Base-by-base conservation (phyloP, 2,888 invertebrate species). In the Plutella xylostella region DNA sequence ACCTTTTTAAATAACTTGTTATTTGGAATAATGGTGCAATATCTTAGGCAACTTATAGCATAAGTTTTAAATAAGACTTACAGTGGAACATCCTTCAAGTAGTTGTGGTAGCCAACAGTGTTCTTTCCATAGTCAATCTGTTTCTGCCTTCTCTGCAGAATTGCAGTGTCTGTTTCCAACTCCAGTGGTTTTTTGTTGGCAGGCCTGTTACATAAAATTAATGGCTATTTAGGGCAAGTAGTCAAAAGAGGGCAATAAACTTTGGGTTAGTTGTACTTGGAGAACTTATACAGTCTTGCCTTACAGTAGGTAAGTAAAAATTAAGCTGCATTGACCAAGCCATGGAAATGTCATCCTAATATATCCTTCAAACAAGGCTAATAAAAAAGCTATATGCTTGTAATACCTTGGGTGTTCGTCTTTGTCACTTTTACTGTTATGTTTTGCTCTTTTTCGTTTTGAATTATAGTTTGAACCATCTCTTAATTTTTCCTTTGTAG, bases 41-140 rank as follows among this genome's bases (percentile, higher is more conserved):
- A 25, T 9, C 5, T 7, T 9, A 7, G 25, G 6, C 25, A 7
- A 25, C 25, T 9, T 25, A 25, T 7, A 25, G 9, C 25, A 25
- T 25, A 25, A n/a, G n/a, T n/a, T n/a, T n/a, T n/a, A 25, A 25
- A 25, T 3, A 12, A 17, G 39, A 77, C 85, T 84, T 83, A 94
- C 92, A 85, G 86, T 33, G 93, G 91, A 35, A 96, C 87, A 56
- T 78, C 57, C 55, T 85, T 78, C 9, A 84, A 61, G 56, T 94
- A 97, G 70, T 89, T 89, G 55, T 91, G 89, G 68, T 97, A 97
- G 33, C 93, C 94, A 52, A 90, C 74, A 21, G 97, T 97, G 63
- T 95, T 96, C 76, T 96, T 97, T 11, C 97, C 97, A 79, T 94
- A 97, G 70, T 96, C 95, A 59, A 97, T 92, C 76, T 96, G 96